Conservation (phyloP, 2,113 vertebrate species). For the Psilopogon haemacephalus region DNA sequence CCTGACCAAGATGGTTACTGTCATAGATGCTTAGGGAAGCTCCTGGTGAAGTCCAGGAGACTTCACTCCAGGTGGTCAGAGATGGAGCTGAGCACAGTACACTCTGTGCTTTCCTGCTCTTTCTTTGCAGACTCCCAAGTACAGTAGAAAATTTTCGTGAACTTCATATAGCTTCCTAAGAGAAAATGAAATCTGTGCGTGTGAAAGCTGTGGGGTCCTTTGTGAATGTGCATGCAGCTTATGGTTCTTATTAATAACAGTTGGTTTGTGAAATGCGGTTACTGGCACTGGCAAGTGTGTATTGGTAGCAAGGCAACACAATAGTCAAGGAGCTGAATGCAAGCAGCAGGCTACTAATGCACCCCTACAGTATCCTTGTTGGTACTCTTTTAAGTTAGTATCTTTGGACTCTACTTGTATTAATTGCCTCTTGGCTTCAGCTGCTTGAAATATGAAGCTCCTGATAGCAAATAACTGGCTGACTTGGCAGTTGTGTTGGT, state of each 20-base stretch:
- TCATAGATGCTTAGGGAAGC: not conserved
- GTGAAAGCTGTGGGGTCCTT: not conserved
- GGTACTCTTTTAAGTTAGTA: not conserved
- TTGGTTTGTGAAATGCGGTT: conserved; percentile 19
- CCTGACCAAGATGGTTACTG: not conserved
- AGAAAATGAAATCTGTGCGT: not conserved
- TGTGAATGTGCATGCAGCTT: not conserved
- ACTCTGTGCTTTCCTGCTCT: not conserved
- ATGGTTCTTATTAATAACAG: not conserved
- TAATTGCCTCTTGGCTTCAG: not conserved
- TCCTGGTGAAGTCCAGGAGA: not conserved
- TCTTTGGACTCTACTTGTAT: not conserved
- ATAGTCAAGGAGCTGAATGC: not conserved
- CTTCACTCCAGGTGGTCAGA: not conserved
- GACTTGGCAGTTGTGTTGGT: not conserved
- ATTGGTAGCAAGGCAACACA: not conserved
- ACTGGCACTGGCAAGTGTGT: not conserved
- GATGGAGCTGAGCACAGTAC: not conserved
- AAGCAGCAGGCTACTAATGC: not conserved
- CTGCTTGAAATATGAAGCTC: not conserved
- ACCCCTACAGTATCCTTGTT: not conserved
- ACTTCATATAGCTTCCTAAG: not conserved
- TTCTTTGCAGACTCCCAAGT: not conserved
- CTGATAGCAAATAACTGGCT: not conserved
- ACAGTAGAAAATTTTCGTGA: not conserved